Percentiles rank a stretch among this genome's conserved stretches.
Evolutionary conservation across 2,797 vertebrate genomes (phyloP).

Genomic region (Eleutherodactylus coqui): DNA sequence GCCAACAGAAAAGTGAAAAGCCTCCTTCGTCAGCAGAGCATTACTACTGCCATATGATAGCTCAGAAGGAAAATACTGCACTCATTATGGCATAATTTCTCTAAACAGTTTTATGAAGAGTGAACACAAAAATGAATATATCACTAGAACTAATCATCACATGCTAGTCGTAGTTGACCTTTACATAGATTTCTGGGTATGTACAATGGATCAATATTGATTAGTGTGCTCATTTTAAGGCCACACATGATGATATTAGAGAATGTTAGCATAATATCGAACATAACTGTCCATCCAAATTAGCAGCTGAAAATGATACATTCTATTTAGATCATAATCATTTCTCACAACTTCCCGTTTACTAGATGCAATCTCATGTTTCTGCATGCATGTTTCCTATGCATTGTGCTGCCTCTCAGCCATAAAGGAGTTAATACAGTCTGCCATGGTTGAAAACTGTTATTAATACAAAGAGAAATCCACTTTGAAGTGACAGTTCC

Average conservation of each 20-base stretch:
- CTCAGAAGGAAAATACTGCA: not conserved
- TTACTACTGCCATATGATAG: not conserved
- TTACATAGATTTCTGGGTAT: not conserved
- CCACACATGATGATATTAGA: not conserved
- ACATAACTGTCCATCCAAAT: not conserved
- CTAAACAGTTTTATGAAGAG: not conserved
- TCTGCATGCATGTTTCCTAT: not conserved
- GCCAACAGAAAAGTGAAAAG: not conserved
- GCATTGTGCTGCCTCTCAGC: no score
- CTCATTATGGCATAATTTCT: not conserved
- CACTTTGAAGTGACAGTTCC: slow-evolving; percentile 75
- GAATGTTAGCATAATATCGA: no score
- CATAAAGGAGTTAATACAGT: slow-evolving; percentile 41
- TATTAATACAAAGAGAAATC: slow-evolving; percentile 38
- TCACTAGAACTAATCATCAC: not conserved
- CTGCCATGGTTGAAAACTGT: slow-evolving; percentile 36
- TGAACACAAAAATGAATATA: not conserved
- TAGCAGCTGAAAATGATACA: not conserved
- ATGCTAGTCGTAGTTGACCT: not conserved
- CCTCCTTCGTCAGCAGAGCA: not conserved
- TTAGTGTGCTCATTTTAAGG: not conserved
- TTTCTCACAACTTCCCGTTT: not conserved
- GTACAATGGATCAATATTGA: not conserved
- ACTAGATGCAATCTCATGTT: not conserved
- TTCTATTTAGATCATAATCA: not conserved